phyloP scores from a whole-genome alignment of 2,113 vertebrate species.

The Aix galericulata region DNA sequence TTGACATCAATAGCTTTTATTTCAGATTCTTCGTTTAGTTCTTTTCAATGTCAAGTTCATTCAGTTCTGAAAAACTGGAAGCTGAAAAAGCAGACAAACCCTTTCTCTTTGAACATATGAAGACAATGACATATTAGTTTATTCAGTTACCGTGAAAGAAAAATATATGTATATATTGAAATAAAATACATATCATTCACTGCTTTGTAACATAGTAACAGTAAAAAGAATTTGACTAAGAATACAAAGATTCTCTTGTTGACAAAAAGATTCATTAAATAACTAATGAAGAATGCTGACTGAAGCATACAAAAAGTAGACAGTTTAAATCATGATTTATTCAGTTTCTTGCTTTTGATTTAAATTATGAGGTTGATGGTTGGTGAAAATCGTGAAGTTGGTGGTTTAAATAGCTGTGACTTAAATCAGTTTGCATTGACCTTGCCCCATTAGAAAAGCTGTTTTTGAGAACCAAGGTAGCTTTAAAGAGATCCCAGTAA shows the following conservation, averaged over 20 bases:
- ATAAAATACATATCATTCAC: neutral
- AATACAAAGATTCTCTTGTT: neutral
- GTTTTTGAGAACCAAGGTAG: neutral
- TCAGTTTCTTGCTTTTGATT: neutral
- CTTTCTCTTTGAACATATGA: neutral
- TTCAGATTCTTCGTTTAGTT: neutral
- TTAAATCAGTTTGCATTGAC: neutral
- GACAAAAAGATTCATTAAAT: neutral
- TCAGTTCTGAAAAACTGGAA: neutral
- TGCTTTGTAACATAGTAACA: neutral
- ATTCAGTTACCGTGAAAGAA: neutral
- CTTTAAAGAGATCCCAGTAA: neutral
- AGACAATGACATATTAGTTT: neutral
- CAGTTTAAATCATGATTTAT: neutral
- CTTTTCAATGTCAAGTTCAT: neutral
- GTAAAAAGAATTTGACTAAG: neutral
- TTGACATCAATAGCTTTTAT: neutral
- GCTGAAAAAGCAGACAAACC: neutral
- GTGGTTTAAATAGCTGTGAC: neutral
- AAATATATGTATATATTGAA: neutral
- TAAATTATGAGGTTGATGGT: neutral
- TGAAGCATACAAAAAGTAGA: neutral
- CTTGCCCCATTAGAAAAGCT: neutral
- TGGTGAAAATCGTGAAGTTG: neutral
- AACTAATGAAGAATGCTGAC: neutral